Evolutionary conservation across 2,888 invertebrate genomes (phyloP), one percentile per base, ranked within the genome.

Genomic region (Ganaspis brasiliensis): DNA sequence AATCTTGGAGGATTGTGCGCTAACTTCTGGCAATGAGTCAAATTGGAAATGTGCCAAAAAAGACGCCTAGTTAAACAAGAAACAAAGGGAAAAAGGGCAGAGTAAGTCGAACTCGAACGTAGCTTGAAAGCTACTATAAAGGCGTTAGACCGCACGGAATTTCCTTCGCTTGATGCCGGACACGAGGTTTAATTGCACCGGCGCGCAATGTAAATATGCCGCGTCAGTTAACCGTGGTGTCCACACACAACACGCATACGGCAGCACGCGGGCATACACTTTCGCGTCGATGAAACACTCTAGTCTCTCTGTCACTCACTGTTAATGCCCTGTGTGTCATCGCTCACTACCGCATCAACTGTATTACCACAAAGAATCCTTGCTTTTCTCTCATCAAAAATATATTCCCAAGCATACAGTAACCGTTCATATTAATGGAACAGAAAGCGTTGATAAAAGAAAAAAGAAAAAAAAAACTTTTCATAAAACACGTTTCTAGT

Each of bases 151-250:
- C 87, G 86, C 83, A 86, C 86, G 85, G 87, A 88, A 89, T 88
- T 89, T 87, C 86, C 87, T 86, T 87, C 87, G 88, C 86, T 86
- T 85, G 85, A 87, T 86, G 87, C 87, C 85, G 88, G 86, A 89
- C 88, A 89, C 89, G 87, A 87, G 87, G 89, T 89, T 89, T 89
- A 90, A 91, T 90, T 91, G 89, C 89, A 86, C 86, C 87, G 84
- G 86, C 87, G 85, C 87, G 87, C 88, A 89, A 89, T 90, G 89
- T 89, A 90, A 90, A 90, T 90, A 89, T 90, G 88, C 87, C 88
- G 88, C 86, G 89, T 88, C 89, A 87, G 89, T 89, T 88, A 87
- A 87, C 87, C 85, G 79, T 79, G 86, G 83, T 83, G 86, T 87
- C 85, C 82, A 81, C 82, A 80, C 78, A 83, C 84, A 82, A 78